A percentile compares a stretch with the other conserved stretches of the same genome.
Conservation (phyloP, 2,888 invertebrate species). For the Julus scanicus region DNA sequence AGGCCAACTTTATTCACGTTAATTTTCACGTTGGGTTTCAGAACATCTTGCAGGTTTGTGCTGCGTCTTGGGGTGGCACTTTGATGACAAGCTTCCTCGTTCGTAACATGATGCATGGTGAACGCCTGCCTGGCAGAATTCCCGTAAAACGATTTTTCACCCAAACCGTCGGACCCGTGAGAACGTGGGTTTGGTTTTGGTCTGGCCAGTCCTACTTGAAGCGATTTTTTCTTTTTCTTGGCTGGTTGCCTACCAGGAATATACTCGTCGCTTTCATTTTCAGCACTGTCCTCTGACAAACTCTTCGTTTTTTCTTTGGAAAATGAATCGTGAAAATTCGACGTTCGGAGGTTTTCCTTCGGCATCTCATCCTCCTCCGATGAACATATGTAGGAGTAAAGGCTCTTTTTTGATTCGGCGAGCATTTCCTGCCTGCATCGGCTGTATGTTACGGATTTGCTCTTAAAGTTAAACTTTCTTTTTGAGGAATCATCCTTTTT, state of each 20-base stretch:
- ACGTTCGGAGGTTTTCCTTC: background rate
- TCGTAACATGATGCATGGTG: background rate
- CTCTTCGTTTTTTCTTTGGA: background rate
- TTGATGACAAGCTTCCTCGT: background rate
- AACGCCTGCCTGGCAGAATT: background rate
- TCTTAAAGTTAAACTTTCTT: constrained; percentile 3
- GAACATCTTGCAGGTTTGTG: background rate
- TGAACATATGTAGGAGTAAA: background rate
- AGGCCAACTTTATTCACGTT: background rate
- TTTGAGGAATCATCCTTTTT: background rate
- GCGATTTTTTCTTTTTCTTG: background rate
- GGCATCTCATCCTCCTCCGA: background rate
- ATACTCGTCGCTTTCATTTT: background rate
- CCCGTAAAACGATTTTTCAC: background rate
- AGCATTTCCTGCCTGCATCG: background rate
- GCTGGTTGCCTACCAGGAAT: background rate
- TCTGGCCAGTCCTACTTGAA: background rate
- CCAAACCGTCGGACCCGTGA: background rate
- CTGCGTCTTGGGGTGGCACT: background rate
- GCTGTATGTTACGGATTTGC: background rate
- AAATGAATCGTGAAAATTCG: background rate
- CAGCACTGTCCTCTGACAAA: background rate
- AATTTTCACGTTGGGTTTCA: background rate
- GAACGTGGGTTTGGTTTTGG: background rate
- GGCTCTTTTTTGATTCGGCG: background rate